A percentile compares a stretch with the other conserved stretches of the same genome.
phyloP scores from a whole-genome alignment of 1,140 invertebrate genomes.

The Drosophila kikkawai region DNA sequence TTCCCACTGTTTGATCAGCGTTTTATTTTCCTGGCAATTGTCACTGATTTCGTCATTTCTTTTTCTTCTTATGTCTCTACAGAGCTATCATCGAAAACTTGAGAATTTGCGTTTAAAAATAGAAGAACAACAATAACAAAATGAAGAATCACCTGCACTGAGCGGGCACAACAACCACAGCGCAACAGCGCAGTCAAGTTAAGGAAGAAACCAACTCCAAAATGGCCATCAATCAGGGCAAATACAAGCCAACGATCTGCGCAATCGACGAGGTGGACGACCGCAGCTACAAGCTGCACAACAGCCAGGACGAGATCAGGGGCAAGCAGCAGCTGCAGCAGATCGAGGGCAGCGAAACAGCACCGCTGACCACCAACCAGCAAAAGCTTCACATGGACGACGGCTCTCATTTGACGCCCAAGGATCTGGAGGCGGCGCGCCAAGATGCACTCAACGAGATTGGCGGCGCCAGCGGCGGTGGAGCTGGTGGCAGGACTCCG shows the following conservation, averaged over 20 bases:
- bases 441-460: slow-evolving; percentile 56
- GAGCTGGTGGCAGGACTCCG: slow-evolving; percentile 51
- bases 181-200: neutral
- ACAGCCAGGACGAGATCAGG: slow-evolving; percentile 55
- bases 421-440: slow-evolving; percentile 74
- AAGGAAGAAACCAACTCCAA: neutral
- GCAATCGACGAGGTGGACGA: slow-evolving; percentile 83
- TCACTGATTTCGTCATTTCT: slow-evolving; percentile 19
- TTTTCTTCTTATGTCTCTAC: neutral
- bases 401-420: slow-evolving; percentile 57
- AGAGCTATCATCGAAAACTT: slow-evolving; percentile 11
- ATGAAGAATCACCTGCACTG: slow-evolving; percentile 21
- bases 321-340: slow-evolving; percentile 53
- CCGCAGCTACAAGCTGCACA: slow-evolving; percentile 74
- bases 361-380: slow-evolving; percentile 79
- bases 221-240: slow-evolving; percentile 80
- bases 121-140: neutral
- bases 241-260: slow-evolving; percentile 78
- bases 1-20: slow-evolving; percentile 1
- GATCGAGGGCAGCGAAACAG: slow-evolving; percentile 80
- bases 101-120: neutral
- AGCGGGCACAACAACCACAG: slow-evolving; percentile 9
- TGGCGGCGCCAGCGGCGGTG: neutral
- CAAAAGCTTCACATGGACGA: slow-evolving; percentile 79
- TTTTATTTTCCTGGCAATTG: slow-evolving; percentile 10